Evolutionary conservation across 2,888 invertebrate species (phyloP).

Genomic region (Oxytorus armatus): DNA sequence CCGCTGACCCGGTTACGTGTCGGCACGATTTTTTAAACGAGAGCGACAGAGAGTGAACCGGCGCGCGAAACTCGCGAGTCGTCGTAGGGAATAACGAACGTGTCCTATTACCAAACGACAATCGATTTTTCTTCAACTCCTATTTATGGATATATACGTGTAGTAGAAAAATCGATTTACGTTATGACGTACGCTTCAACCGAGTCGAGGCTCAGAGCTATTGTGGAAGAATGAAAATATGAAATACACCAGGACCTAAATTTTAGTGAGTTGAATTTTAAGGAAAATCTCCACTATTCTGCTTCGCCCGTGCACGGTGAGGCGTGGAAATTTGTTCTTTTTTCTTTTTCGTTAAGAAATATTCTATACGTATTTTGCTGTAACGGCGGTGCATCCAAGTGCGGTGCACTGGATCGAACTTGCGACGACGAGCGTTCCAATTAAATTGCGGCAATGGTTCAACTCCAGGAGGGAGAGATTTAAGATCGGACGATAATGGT

Average conservation of each 20-base stretch:
- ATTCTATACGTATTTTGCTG: background rate
- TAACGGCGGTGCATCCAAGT: constrained; percentile 37
- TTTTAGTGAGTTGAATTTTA: too few relatives aligned
- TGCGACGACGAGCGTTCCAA: constrained; percentile 51
- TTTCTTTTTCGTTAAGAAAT: too few relatives aligned
- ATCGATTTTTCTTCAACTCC: constrained; percentile 14
- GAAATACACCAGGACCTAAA: too few relatives aligned
- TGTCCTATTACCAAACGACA: constrained; percentile 29
- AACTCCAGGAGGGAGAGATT: background rate
- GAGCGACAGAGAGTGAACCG: constrained; percentile 1
- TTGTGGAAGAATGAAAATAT: too few relatives aligned
- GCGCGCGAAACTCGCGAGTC: background rate
- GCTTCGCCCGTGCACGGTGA: too few relatives aligned
- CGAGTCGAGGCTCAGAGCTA: too few relatives aligned
- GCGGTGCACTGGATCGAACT: constrained; percentile 41
- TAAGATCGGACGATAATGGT: constrained; percentile 39
- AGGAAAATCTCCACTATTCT: too few relatives aligned
- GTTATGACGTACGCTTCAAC: too few relatives aligned
- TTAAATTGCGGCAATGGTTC: constrained; percentile 52
- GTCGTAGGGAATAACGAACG: constrained; percentile 35
- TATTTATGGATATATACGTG: background rate
- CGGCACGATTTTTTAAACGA: constrained; percentile 63
- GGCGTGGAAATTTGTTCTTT: too few relatives aligned
- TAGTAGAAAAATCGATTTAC: background rate
- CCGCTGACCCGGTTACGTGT: constrained; percentile 80